Evolutionary conservation across 30 jellyfish, hydroid and myxozoan species (phyloP).

Genomic region (Aurelia sp.): DNA sequence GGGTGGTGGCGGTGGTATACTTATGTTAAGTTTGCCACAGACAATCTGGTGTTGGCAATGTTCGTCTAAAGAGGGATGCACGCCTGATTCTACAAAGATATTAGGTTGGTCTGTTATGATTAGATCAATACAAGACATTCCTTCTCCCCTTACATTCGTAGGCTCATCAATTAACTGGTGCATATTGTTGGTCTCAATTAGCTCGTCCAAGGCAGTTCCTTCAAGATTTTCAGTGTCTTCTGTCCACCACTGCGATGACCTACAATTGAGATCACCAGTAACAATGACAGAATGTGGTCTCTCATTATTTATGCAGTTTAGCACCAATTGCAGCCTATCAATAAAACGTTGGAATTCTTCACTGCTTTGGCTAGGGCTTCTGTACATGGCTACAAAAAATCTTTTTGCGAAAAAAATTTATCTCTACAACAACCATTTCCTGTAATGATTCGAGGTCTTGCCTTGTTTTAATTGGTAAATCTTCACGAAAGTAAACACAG

Average conservation of each 20-base stretch:
- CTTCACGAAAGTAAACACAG: constrained; percentile 8
- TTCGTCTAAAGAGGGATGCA: constrained; percentile 41
- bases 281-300: constrained; percentile 13
- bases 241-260: constrained; percentile 50
- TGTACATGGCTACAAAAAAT: constrained; percentile 18
- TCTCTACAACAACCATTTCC: constrained; percentile 39
- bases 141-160: constrained; percentile 18
- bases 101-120: constrained; percentile 36
- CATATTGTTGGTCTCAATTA: constrained; percentile 32
- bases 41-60: constrained; percentile 47
- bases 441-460: constrained; percentile 25
- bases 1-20: constrained; percentile 33
- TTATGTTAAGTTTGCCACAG: constrained; percentile 34
- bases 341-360: background rate
- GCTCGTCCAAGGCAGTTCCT: constrained; percentile 50
- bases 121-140: constrained; percentile 38
- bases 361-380: constrained; percentile 53
- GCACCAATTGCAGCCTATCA: constrained; percentile 16
- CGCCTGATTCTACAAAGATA: constrained; percentile 37
- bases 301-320: background rate
- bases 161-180: constrained; percentile 42
- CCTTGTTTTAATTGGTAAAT: constrained; percentile 16
- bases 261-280: constrained; percentile 12
- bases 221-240: constrained; percentile 38
- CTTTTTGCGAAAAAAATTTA: constrained; percentile 33